These are phyloP conservation scores for Oxystoma pomonae DNA, from an alignment of 2,888 invertebrate species.

Conservation along the genomic window DNA sequence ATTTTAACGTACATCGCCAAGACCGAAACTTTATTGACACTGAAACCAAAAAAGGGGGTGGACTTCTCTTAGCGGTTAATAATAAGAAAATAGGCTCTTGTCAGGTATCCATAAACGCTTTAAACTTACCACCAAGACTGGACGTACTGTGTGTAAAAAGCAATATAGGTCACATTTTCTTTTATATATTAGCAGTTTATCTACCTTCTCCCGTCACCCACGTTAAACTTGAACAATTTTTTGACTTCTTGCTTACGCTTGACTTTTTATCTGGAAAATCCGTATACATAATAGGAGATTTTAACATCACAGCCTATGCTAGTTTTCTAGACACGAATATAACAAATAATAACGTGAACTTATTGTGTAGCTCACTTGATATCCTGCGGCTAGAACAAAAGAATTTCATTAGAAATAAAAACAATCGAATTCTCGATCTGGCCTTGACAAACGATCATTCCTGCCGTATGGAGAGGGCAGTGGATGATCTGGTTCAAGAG, in stretches of 20 bases:
- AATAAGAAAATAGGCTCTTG: neutral
- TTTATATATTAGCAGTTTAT: neutral
- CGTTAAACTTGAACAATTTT: neutral
- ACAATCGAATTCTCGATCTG: neutral
- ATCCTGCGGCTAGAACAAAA: neutral
- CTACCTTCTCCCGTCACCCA: neutral
- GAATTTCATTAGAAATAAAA: neutral
- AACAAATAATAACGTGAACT: neutral
- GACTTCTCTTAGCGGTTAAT: neutral
- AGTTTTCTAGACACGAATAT: neutral
- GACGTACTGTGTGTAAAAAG: neutral
- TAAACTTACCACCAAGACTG: neutral
- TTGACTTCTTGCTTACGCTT: neutral
- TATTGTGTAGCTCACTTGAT: neutral
- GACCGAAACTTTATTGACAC: neutral
- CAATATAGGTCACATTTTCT: neutral
- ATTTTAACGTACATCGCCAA: neutral
- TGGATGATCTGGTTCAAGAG: neutral
- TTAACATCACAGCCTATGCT: neutral
- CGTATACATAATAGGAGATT: neutral
- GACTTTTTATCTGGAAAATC: neutral
- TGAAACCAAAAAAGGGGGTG: neutral
- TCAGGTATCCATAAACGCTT: neutral
- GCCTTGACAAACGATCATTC: neutral
- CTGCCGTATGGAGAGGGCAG: neutral